Base-by-base conservation (phyloP, 2,888 invertebrate species). In the Magallana nippona region DNA sequence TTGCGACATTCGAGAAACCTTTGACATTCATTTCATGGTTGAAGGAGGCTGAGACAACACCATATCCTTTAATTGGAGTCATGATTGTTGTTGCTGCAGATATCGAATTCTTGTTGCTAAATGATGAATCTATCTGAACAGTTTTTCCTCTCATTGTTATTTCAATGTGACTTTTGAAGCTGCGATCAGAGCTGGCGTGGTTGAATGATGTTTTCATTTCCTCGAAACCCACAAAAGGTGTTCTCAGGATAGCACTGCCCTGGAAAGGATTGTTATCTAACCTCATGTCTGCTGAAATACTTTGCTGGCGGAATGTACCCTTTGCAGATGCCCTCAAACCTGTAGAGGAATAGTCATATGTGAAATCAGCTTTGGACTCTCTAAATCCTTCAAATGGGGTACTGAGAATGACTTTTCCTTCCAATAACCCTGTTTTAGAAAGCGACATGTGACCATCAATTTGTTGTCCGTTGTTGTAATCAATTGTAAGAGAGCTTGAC, bases 1-100 rank as follows among this genome's bases (percentile, higher is more conserved):
- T 83, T 17, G 22, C 81, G 84, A 85, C 11, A 83, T 86, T 62
- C 86, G 84, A n/a, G 85, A 88, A 78, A 84, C 86, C 79, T 79
- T 79, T 82, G 79, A 17, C 71, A 83, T 57, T 81, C 83, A 87
- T 77, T 79, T 83, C 78, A 85, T 83, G 85, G 17, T 71, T 82
- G 58, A 87, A 84, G 32, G 83, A 80, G 19, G 80, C 82, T 5
- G 81, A 22, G 10, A 86, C 11, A 2, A 22, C 60, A 63, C 71
- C 56, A 10, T 55, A 55, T 79, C 83, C 83, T 5, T 55, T 17
- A 10, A 83, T 3, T 2, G 79, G 71, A 17, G 83, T 83, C n/a
- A 27, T 83, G 17, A 83, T 62, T 10, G 19, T 57, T 13, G 79
- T 15, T 19, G 22, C 60, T 71, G 79, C 83, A 27, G n/a, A 10